Evolutionary conservation across 2,888 invertebrate genomes (phyloP).

Genomic region (Oxytorus armatus): DNA sequence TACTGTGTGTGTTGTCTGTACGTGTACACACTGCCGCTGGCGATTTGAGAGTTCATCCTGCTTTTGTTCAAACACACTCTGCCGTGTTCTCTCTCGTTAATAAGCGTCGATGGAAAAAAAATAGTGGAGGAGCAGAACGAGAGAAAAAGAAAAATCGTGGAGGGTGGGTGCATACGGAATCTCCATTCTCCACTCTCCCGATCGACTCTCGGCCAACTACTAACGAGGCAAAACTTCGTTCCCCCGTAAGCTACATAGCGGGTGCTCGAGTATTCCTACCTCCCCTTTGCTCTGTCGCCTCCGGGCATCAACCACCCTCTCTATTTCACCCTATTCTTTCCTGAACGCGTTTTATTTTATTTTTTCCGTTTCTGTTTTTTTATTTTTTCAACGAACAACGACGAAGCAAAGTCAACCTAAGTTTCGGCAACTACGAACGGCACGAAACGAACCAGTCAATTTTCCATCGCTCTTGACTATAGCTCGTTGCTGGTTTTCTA

Average conservation of each 20-base stretch:
- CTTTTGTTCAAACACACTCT: constrained; percentile 37
- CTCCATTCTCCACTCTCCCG: constrained; percentile 69
- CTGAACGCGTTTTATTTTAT: constrained; percentile 49
- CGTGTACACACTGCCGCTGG: neutral
- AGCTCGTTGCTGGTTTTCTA: constrained; percentile 28
- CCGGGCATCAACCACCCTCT: constrained; percentile 9
- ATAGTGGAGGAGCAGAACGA: constrained; percentile 1
- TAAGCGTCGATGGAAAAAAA: constrained; percentile 58
- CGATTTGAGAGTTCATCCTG: constrained; percentile 4
- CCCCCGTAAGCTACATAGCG: constrained; percentile 43
- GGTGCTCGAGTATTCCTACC: constrained; percentile 57
- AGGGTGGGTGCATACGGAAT: constrained; percentile 64
- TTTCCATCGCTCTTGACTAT: constrained; percentile 77
- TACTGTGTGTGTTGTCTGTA: constrained; percentile 13
- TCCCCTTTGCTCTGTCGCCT: constrained; percentile 59
- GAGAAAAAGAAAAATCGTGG: constrained; percentile 23
- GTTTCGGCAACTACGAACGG: constrained; percentile 75
- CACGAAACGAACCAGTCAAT: constrained; percentile 77
- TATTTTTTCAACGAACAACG: constrained; percentile 72
- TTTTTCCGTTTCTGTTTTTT: constrained; percentile 24
- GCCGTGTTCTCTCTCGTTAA: constrained; percentile 46
- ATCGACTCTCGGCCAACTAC: constrained; percentile 75
- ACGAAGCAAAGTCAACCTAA: constrained; percentile 75
- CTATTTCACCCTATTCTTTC: constrained; percentile 60
- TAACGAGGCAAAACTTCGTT: constrained; percentile 77